Evolutionary conservation across 2,797 vertebrate species (phyloP).

Genomic region (Martes flavigula): DNA sequence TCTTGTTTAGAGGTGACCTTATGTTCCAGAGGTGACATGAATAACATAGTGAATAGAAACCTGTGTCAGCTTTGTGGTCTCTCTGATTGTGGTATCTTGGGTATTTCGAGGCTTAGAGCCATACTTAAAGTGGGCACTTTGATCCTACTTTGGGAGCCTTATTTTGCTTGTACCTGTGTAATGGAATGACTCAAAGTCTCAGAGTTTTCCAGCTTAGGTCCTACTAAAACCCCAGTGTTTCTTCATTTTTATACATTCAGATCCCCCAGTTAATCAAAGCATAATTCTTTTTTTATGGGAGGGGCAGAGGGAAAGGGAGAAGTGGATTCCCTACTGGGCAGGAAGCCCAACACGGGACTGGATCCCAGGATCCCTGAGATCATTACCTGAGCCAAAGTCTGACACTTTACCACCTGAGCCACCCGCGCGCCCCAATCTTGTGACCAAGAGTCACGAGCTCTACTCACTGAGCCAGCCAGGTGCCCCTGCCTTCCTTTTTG

Average conservation of each 20-base stretch:
- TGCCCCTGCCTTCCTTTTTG: not conserved
- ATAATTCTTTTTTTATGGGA: not conserved
- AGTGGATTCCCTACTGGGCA: not conserved
- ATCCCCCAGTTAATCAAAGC: not conserved
- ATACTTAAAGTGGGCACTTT: not conserved
- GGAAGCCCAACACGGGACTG: not conserved
- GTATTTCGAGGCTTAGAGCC: conserved; percentile 12
- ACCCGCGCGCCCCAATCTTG: not conserved
- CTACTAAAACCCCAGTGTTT: not conserved
- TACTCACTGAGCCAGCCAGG: not conserved
- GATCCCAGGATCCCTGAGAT: not conserved
- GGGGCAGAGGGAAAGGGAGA: not conserved
- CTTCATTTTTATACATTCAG: not conserved
- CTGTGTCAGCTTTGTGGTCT: not conserved
- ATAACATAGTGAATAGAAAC: conserved; percentile 2
- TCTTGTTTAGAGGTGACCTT: conserved; percentile 11
- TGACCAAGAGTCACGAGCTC: not conserved
- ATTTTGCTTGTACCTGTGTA: conserved; percentile 30
- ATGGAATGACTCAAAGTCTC: not conserved
- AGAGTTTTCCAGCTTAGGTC: not conserved
- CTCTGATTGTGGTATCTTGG: conserved; percentile 13
- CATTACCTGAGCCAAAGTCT: not conserved
- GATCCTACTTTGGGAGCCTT: not conserved
- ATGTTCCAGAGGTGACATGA: not conserved
- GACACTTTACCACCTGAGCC: not conserved